Base-by-base conservation (phyloP, 2,888 invertebrate genomes). In the Brachypterus glaber region DNA sequence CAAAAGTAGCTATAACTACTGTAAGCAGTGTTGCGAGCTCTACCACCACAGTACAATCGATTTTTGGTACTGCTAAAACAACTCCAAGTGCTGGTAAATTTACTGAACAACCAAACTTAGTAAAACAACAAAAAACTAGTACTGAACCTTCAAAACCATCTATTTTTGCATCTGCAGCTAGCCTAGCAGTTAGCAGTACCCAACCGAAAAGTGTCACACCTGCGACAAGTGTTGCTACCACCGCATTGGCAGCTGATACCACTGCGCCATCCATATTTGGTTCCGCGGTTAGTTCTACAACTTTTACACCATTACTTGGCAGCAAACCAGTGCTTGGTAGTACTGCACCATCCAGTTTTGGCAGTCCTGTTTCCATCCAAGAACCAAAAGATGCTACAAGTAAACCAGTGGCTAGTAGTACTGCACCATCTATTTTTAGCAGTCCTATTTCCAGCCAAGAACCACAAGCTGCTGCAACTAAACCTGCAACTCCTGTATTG, bases 31-130 rank as follows among this genome's bases (percentile, higher is more conserved):
- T 26, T 24, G 40, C 33, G 7, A 29, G 13, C 30, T 15, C 30
- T 25, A 26, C 32, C 30, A 21, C 14, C 17, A 30, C 41, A n/a
- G 34, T 36, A 37, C 14, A 42, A 34, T 38, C 54, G 7, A 46
- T 67, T 38, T 67, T 67, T 37, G 59, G 60, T 13, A 55, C 59
- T 12, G 50, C 54, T 12, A 52, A n/a, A n/a, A n/a, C n/a, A n/a
- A n/a, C n/a, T n/a, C n/a, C n/a, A n/a, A n/a, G n/a, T n/a, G n/a
- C n/a, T n/a, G n/a, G n/a, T n/a, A n/a, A n/a, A n/a, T n/a, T n/a
- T n/a, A n/a, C n/a, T n/a, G n/a, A n/a, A n/a, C n/a, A n/a, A n/a
- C n/a, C n/a, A n/a, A n/a, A n/a, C n/a, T n/a, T n/a, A n/a, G n/a
- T n/a, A n/a, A n/a, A n/a, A n/a, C n/a, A n/a, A n/a, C n/a, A n/a